phyloP scores from a whole-genome alignment of 2,888 invertebrate genomes.

The Syrista parreyssii region DNA sequence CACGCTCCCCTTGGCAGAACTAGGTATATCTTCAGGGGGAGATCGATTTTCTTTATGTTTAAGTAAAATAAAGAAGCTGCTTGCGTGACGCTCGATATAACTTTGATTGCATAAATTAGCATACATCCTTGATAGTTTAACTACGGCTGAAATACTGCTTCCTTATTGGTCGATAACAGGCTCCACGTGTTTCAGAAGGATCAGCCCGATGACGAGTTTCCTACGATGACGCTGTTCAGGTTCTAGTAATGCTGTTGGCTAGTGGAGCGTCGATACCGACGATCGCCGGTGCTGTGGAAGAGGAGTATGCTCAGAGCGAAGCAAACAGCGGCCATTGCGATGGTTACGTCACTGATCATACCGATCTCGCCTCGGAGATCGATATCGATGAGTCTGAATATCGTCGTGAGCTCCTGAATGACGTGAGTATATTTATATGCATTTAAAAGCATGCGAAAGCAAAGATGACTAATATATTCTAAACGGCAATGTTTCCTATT shows the following conservation, averaged over 20 bases:
- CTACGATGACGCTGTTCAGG: constrained; percentile 32
- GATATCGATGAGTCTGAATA: constrained; percentile 79
- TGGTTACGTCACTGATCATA: constrained; percentile 82
- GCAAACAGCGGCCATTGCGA: constrained; percentile 59
- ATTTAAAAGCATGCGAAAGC: not conserved
- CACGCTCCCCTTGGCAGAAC: not conserved
- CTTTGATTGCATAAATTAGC: not conserved
- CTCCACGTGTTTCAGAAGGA: not conserved
- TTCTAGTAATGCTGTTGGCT: constrained; percentile 58
- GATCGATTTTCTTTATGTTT: not conserved
- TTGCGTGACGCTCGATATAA: not conserved
- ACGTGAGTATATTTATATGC: constrained; percentile 71
- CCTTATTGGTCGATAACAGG: not conserved
- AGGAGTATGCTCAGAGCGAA: constrained; percentile 59
- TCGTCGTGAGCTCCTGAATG: constrained; percentile 80
- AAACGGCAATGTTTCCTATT: constrained; percentile 31
- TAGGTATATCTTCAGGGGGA: not conserved
- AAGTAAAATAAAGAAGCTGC: not conserved
- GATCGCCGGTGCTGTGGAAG: constrained; percentile 60
- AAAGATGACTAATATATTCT: constrained; percentile 5
- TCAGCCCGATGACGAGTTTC: not conserved
- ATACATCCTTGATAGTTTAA: not conserved
- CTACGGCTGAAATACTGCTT: not conserved
- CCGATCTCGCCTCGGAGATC: constrained; percentile 81
- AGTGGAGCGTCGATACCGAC: constrained; percentile 61